Conservation (phyloP, 2,888 invertebrate species). For the Formica aserva region DNA sequence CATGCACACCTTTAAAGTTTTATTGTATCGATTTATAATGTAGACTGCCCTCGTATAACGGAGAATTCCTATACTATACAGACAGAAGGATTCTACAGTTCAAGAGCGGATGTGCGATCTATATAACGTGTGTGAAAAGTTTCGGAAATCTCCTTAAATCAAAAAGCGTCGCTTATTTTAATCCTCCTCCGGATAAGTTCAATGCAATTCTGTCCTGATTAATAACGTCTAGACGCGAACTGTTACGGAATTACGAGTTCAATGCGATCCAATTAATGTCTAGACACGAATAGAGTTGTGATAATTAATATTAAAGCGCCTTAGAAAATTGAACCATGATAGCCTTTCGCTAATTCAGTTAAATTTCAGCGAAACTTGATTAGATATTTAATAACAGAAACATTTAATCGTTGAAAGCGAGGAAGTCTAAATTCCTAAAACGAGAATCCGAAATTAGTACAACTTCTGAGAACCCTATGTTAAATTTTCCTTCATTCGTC, state of each 20-base stretch:
- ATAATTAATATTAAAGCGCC: neutral
- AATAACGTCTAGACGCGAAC: neutral
- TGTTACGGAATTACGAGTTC: neutral
- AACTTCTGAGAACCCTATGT: neutral
- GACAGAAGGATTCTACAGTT: neutral
- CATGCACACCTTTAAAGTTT: conserved; percentile 1
- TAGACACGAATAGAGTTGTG: neutral
- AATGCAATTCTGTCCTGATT: neutral
- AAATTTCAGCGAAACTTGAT: neutral
- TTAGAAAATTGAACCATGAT: neutral
- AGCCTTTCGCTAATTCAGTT: neutral
- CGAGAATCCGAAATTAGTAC: neutral
- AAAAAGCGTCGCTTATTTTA: neutral
- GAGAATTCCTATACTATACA: neutral
- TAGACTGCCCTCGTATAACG: conserved; percentile 21
- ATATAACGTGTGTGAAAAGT: neutral
- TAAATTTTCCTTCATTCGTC: conserved; percentile 3
- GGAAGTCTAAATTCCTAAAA: neutral
- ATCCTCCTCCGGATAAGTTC: neutral
- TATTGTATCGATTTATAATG: conserved; percentile 49
- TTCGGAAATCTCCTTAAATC: neutral
- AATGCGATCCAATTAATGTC: neutral
- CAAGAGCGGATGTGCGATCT: neutral
- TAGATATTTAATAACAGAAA: neutral
- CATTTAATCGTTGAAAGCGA: neutral